Percentiles rank a stretch among this genome's conserved stretches.
Conservation (phyloP, 2,888 invertebrate genomes). For the Anarsia innoxiella region DNA sequence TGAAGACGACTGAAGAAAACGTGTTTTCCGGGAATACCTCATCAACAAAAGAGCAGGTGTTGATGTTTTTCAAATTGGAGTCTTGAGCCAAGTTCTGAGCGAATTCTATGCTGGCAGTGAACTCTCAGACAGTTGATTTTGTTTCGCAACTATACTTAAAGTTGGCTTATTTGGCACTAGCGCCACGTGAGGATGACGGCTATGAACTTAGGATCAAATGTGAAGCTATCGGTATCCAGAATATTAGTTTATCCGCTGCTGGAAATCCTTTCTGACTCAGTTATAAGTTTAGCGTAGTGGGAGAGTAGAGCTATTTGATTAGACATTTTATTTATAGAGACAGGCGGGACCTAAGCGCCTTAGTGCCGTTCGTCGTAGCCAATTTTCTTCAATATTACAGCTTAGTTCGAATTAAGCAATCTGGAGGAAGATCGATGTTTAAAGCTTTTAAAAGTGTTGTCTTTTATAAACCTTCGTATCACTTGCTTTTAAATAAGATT, state of each 20-base stretch:
- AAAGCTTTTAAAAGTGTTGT: no score
- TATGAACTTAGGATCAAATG: conserved; percentile 10
- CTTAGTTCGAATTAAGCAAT: no score
- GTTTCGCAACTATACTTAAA: conserved; percentile 14
- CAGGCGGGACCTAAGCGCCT: not conserved
- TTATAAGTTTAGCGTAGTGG: conserved; percentile 2
- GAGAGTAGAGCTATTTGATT: not conserved
- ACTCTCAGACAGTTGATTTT: conserved; percentile 12
- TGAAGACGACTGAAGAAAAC: not conserved
- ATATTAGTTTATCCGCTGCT: conserved; percentile 1
- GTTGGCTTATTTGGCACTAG: conserved; percentile 13
- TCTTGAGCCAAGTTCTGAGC: conserved; percentile 7
- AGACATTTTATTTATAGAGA: conserved; percentile 7
- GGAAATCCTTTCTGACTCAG: not conserved
- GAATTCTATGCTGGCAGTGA: conserved; percentile 3
- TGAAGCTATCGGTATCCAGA: conserved; percentile 9
- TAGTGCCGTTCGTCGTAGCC: no score
- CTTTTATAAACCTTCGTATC: not conserved
- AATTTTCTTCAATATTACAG: no score
- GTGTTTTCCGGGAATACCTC: conserved; percentile 3
- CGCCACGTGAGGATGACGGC: conserved; percentile 10
- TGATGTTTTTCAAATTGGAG: conserved; percentile 8
- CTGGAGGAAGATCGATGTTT: no score
- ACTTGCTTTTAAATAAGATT: no score
- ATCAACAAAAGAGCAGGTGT: conserved; percentile 4